Conservation (phyloP, 2,113 vertebrate genomes). For the Lepisosteus oculatus region DNA sequence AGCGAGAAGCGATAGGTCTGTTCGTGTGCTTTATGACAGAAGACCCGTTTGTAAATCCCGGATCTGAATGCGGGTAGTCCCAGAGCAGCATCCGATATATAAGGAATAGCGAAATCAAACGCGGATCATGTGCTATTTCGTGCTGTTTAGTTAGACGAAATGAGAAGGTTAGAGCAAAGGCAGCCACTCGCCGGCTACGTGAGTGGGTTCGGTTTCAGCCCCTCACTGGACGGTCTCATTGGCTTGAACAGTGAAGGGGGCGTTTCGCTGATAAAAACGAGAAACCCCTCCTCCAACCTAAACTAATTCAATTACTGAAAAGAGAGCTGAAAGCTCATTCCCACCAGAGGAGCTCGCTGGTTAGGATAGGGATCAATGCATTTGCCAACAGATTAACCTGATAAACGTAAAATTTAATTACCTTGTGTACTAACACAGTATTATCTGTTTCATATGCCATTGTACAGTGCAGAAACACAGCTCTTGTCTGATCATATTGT, state of each 20-base stretch:
- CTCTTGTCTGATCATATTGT: too few relatives aligned
- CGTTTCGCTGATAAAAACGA: slow-evolving; percentile 53
- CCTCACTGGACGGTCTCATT: slow-evolving; percentile 57
- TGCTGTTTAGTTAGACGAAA: slow-evolving; percentile 58
- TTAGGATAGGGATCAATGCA: slow-evolving; percentile 34
- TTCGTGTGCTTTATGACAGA: slow-evolving; percentile 43
- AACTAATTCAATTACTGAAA: slow-evolving; percentile 84
- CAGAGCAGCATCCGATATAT: slow-evolving; percentile 53
- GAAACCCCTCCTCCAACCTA: slow-evolving; percentile 70
- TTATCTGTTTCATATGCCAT: not conserved
- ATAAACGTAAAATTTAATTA: slow-evolving; percentile 46
- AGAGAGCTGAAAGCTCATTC: slow-evolving; percentile 48
- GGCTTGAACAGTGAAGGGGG: slow-evolving; percentile 67
- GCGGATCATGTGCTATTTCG: slow-evolving; percentile 63
- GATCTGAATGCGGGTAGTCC: slow-evolving; percentile 49
- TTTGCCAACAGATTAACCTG: slow-evolving; percentile 29
- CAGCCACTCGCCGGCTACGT: slow-evolving; percentile 61
- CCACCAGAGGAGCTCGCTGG: slow-evolving; percentile 36
- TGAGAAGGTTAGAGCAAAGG: slow-evolving; percentile 45
- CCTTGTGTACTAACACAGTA: slow-evolving; percentile 30
- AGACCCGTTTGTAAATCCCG: slow-evolving; percentile 45
- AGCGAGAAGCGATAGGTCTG: slow-evolving; percentile 38
- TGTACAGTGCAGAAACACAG: not conserved
- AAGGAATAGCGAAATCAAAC: slow-evolving; percentile 38
- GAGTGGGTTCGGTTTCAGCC: slow-evolving; percentile 61